Percentiles rank a stretch among this genome's conserved stretches.
These are phyloP conservation scores for Parnassius apollo DNA, from an alignment of 2,888 invertebrate genomes.

Conservation along the genomic window DNA sequence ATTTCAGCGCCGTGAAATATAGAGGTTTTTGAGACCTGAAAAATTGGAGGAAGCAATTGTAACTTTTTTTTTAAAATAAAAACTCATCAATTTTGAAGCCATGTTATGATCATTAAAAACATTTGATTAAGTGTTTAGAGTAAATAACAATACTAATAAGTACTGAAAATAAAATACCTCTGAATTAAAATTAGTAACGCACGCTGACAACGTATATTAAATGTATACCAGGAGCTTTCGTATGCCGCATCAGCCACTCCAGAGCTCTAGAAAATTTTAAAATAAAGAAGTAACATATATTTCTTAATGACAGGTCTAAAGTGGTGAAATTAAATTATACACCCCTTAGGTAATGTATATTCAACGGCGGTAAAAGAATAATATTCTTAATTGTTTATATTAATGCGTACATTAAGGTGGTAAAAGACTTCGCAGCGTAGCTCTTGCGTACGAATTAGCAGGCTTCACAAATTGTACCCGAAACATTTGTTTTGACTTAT, in stretches of 20 bases:
- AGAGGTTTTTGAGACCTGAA: slow-evolving; percentile 66
- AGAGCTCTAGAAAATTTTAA: slow-evolving; percentile 46
- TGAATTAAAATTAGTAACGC: slow-evolving; percentile 55
- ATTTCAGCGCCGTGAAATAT: slow-evolving; percentile 65
- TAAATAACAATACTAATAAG: background rate
- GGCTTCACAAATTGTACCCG: no score
- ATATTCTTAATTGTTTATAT: background rate
- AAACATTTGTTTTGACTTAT: no score
- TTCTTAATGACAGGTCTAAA: background rate
- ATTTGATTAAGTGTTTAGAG: background rate
- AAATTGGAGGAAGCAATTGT: slow-evolving; percentile 25
- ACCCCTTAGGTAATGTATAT: background rate
- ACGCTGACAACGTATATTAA: slow-evolving; percentile 49
- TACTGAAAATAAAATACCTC: slow-evolving; percentile 43
- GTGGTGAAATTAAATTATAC: background rate
- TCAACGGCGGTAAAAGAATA: background rate
- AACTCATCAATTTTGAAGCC: background rate
- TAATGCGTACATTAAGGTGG: background rate
- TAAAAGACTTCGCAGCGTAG: background rate
- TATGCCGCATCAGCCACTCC: slow-evolving; percentile 63
- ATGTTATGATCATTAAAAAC: background rate
- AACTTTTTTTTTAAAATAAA: background rate
- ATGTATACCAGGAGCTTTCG: slow-evolving; percentile 60
- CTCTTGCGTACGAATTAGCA: no score
- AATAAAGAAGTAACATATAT: background rate